A percentile compares a stretch with the other conserved stretches of the same genome.
Evolutionary conservation across 2,797 vertebrate genomes (phyloP).

Genomic region (Urocyon cinereoargenteus): DNA sequence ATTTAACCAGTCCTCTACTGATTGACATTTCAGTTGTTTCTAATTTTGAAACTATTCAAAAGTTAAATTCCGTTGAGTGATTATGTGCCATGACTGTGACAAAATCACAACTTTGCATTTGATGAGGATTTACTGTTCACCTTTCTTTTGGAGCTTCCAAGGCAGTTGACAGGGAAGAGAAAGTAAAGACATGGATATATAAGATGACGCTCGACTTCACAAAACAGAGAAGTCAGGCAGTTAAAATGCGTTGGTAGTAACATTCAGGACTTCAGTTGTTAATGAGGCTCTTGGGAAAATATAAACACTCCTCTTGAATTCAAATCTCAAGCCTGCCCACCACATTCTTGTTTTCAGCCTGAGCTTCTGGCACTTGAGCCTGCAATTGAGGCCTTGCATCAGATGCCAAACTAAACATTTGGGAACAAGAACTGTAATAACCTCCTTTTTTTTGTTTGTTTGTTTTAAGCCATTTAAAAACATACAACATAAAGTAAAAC

Average conservation of each 20-base stretch:
- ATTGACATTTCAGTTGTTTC: neutral
- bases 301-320: constrained; percentile 85
- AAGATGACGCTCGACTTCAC: constrained; percentile 75
- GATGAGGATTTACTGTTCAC: constrained; percentile 38
- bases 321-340: constrained; percentile 83
- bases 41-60: constrained; percentile 9
- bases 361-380: constrained; percentile 79
- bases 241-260: constrained; percentile 83
- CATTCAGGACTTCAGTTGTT: constrained; percentile 81
- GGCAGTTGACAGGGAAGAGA: neutral
- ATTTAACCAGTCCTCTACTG: neutral
- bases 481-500: constrained; percentile 63
- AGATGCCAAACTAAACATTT: constrained; percentile 85
- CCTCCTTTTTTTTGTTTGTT: constrained; percentile 79
- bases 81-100: neutral
- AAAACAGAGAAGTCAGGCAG: constrained; percentile 75
- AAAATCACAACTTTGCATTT: neutral
- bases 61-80: neutral
- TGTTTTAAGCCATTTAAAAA: constrained; percentile 83
- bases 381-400: constrained; percentile 82
- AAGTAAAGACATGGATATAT: constrained; percentile 60
- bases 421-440: constrained; percentile 83
- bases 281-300: constrained; percentile 86
- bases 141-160: constrained; percentile 61
- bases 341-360: constrained; percentile 84